phyloP scores from a whole-genome alignment of 2,888 invertebrate species.

The Bombylius discolor region DNA sequence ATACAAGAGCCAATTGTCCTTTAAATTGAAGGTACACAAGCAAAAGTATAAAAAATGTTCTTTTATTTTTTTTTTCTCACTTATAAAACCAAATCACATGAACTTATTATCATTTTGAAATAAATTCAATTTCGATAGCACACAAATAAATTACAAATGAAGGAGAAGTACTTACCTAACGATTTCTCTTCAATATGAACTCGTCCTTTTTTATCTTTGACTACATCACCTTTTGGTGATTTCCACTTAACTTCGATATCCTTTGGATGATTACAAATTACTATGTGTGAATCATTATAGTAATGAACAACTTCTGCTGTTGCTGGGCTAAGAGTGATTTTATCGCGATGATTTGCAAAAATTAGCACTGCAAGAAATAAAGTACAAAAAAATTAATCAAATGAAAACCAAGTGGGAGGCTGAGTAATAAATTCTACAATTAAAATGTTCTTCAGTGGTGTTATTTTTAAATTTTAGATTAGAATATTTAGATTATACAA shows the following conservation, averaged over 20 bases:
- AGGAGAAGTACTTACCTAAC: constrained; percentile 21
- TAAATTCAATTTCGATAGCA: too few species aligned
- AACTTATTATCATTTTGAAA: too few species aligned
- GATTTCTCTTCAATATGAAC: constrained; percentile 34
- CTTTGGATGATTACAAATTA: constrained; percentile 29
- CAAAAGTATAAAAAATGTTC: too few species aligned
- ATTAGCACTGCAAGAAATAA: background rate
- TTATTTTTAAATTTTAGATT: too few species aligned
- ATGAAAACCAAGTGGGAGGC: too few species aligned
- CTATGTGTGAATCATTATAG: constrained; percentile 37
- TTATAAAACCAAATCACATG: too few species aligned
- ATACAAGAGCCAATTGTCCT: constrained; percentile 37
- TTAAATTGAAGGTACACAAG: background rate
- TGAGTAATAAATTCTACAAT: too few species aligned
- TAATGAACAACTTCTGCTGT: constrained; percentile 33
- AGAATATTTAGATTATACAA: too few species aligned
- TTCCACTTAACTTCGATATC: constrained; percentile 32
- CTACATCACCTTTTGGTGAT: constrained; percentile 32
- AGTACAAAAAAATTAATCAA: too few species aligned
- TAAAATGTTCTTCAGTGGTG: too few species aligned
- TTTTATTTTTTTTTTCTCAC: too few species aligned
- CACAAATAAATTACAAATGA: too few species aligned
- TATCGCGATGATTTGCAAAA: constrained; percentile 26
- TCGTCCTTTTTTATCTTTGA: constrained; percentile 34
- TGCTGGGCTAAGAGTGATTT: constrained; percentile 28